Conservation (phyloP, 1,140 invertebrate species). For the Asobara japonica region DNA sequence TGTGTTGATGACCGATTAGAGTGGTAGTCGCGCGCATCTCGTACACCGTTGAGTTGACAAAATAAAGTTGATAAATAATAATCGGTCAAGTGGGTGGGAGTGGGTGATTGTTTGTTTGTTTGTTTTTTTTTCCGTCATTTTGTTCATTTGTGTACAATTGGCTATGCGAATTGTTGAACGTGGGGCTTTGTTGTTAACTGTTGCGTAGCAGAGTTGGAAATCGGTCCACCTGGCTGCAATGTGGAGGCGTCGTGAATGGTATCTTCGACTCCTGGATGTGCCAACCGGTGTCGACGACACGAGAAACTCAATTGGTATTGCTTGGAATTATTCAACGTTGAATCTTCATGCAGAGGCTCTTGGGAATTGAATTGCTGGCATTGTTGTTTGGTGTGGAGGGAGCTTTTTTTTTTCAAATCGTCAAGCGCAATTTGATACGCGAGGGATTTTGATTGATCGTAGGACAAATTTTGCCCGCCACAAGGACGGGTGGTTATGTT, state of each 20-base stretch:
- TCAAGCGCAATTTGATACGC: background rate
- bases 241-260: constrained; percentile 29
- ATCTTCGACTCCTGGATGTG: constrained; percentile 10
- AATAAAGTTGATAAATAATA: constrained; percentile 12
- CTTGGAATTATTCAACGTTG: background rate
- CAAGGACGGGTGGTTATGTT: constrained; percentile 76
- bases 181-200: background rate
- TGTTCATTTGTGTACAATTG: too few relatives aligned
- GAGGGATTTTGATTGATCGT: background rate
- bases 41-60: constrained; percentile 18
- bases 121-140: too few relatives aligned
- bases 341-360: background rate
- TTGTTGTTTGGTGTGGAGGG: background rate
- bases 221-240: constrained; percentile 28
- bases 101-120: background rate
- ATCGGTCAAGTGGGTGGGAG: background rate
- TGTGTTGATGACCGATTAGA: constrained; percentile 21
- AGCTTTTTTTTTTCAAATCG: background rate
- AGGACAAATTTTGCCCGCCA: constrained; percentile 48
- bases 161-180: too few relatives aligned
- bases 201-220: background rate
- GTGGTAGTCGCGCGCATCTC: constrained; percentile 33
- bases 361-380: background rate
- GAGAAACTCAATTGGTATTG: background rate
- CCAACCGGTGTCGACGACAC: background rate